Percentiles rank a stretch among this genome's conserved stretches.
These are phyloP conservation scores for Etia nguti DNA, from an alignment of 2,113 vertebrate species.

Conservation along the genomic window DNA sequence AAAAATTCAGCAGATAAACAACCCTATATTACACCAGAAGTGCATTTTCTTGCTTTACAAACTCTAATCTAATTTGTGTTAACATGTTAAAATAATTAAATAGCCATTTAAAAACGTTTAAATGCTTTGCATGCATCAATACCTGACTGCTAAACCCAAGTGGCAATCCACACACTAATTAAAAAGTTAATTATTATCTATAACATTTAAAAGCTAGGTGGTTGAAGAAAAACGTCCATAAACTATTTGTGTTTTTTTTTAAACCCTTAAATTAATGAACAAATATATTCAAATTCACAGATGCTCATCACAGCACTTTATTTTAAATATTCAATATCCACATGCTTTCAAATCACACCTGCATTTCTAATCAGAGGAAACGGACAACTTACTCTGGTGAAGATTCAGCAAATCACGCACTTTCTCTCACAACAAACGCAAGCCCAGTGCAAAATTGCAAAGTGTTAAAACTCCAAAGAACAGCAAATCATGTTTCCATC, in stretches of 20 bases:
- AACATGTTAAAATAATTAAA: background rate
- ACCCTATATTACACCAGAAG: background rate
- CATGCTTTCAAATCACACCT: background rate
- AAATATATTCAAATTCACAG: background rate
- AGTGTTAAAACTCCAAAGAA: background rate
- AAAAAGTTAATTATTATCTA: background rate
- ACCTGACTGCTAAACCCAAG: background rate
- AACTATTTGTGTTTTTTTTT: background rate
- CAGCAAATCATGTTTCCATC: background rate
- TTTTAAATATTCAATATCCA: background rate
- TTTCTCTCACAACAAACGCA: conserved; percentile 2
- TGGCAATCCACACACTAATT: background rate
- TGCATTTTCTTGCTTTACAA: background rate
- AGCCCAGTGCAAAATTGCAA: background rate
- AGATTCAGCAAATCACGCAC: background rate
- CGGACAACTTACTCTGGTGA: background rate
- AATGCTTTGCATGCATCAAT: background rate
- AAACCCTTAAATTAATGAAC: background rate
- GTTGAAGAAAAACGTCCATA: background rate
- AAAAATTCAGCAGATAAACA: background rate
- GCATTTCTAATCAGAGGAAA: background rate
- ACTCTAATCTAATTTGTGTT: background rate
- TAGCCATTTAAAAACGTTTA: background rate
- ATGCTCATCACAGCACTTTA: background rate
- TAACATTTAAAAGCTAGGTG: background rate